These are phyloP conservation scores for Urocynchramus pylzowi DNA, from an alignment of 2,113 vertebrate species.

Conservation along the genomic window DNA sequence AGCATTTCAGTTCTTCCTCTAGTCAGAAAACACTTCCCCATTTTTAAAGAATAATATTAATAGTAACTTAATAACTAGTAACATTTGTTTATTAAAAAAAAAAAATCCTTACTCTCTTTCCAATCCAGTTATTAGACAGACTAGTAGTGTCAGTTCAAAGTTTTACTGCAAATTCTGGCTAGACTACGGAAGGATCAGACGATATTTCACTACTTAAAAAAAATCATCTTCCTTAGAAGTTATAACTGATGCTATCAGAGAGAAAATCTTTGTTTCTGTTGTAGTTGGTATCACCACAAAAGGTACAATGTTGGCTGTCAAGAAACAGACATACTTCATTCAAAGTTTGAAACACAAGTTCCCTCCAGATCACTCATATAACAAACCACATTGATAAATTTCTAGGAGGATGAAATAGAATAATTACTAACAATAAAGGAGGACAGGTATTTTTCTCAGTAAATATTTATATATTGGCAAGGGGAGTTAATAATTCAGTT, in stretches of 20 bases:
- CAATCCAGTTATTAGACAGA: background rate
- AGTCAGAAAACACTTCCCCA: background rate
- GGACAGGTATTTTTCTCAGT: background rate
- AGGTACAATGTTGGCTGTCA: background rate
- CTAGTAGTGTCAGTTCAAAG: background rate
- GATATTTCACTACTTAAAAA: background rate
- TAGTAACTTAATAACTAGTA: background rate
- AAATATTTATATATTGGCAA: background rate
- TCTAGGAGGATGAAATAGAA: background rate
- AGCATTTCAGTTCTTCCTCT: background rate
- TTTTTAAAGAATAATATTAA: background rate
- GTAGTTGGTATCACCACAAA: background rate
- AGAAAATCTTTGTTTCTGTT: background rate
- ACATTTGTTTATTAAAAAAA: background rate
- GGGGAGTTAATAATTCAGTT: background rate
- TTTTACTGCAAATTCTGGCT: background rate
- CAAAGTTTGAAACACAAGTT: background rate
- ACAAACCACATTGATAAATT: background rate
- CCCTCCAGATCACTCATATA: background rate
- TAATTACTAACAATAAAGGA: background rate
- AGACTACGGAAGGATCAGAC: background rate
- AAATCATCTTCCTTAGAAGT: background rate
- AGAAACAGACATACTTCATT: background rate
- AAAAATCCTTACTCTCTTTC: background rate
- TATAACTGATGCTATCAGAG: background rate